These are phyloP conservation scores for Sphyrna mokarran DNA, from an alignment of 2,113 vertebrate species.

Conservation along the genomic window DNA sequence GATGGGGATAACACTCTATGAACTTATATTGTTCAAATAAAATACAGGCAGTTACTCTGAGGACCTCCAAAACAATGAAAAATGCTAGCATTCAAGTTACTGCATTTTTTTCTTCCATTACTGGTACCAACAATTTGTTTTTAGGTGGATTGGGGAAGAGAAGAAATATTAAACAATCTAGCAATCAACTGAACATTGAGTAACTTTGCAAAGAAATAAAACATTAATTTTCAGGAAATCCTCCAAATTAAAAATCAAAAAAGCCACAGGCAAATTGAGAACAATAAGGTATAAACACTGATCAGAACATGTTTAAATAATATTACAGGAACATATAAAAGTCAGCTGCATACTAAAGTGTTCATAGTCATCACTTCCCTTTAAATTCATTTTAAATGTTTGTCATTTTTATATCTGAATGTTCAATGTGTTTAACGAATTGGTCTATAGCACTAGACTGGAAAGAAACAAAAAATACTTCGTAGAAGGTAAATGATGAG, in stretches of 20 bases:
- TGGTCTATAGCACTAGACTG: slow-evolving; percentile 7
- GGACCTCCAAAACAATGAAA: not conserved
- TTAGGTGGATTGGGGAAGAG: not conserved
- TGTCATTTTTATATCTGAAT: slow-evolving; percentile 64
- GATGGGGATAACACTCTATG: slow-evolving; percentile 26
- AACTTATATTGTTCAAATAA: not conserved
- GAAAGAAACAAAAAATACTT: slow-evolving; percentile 16
- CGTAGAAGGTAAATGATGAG: not conserved
- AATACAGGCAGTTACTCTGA: slow-evolving; percentile 5
- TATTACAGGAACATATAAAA: not conserved
- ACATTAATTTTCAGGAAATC: not conserved
- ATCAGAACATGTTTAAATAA: slow-evolving; percentile 10
- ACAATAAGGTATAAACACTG: slow-evolving; percentile 34
- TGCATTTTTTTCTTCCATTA: not conserved
- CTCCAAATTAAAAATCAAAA: not conserved
- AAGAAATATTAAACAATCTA: not conserved
- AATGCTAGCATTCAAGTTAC: not conserved
- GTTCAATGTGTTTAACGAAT: slow-evolving; percentile 44
- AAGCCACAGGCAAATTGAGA: slow-evolving; percentile 4
- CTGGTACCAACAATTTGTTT: not conserved
- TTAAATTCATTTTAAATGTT: slow-evolving; percentile 64
- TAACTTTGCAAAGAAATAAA: not conserved
- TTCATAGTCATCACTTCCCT: slow-evolving; percentile 28
- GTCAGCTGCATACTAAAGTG: slow-evolving; percentile 3
- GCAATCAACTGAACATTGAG: not conserved